Evolutionary conservation across 2,888 invertebrate genomes (phyloP).

Genomic region (Polia nebulosa): DNA sequence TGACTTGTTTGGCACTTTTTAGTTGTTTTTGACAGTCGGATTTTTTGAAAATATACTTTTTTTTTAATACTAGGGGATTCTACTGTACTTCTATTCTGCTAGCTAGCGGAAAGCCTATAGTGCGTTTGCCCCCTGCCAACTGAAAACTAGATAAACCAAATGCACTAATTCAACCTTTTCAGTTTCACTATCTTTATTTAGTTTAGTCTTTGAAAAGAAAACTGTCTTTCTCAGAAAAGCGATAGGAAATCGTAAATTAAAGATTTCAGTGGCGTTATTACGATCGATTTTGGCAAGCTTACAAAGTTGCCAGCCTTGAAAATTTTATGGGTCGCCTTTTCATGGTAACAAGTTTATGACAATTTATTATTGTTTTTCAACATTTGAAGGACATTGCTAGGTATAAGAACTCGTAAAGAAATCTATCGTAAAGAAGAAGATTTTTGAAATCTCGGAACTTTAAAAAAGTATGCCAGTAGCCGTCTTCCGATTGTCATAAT

Average conservation of each 20-base stretch:
- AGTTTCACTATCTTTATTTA: neutral
- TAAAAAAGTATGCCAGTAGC: conserved; percentile 15
- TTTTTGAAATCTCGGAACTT: conserved; percentile 31
- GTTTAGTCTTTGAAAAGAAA: conserved; percentile 22
- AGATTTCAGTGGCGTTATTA: conserved; percentile 29
- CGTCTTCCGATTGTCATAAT: conserved; percentile 43
- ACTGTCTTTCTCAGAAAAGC: conserved; percentile 13
- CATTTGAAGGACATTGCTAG: conserved; percentile 45
- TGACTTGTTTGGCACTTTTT: no score
- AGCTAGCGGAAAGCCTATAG: no score
- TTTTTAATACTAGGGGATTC: no score
- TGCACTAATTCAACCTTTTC: neutral
- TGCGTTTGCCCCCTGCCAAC: no score
- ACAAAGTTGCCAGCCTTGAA: conserved; percentile 68
- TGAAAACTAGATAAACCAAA: no score
- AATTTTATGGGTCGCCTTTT: conserved; percentile 66
- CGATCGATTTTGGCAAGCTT: conserved; percentile 69
- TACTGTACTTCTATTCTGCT: no score
- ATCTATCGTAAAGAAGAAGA: no score
- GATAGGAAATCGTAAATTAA: conserved; percentile 41
- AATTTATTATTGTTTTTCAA: conserved; percentile 47
- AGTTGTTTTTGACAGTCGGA: no score
- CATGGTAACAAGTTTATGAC: conserved; percentile 48
- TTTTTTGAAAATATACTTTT: no score
- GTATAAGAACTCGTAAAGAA: conserved; percentile 31